phyloP scores from a whole-genome alignment of 2,888 invertebrate genomes.

The Microplitis manilae region DNA sequence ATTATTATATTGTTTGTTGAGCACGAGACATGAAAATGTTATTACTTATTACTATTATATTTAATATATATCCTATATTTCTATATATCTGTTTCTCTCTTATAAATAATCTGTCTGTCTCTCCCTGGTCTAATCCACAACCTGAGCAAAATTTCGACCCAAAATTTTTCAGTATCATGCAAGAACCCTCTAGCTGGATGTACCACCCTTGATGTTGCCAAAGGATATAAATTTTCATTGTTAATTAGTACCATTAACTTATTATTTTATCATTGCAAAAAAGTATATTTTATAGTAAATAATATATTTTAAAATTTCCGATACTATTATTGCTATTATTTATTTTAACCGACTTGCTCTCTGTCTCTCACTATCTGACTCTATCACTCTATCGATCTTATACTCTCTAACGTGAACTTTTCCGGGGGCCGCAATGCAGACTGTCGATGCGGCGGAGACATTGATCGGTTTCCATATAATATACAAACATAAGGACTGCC shows the following conservation, averaged over 20 bases:
- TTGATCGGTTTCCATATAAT: slow-evolving; percentile 47
- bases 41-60: background rate
- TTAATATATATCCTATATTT: slow-evolving; percentile 53
- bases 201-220: slow-evolving; percentile 41
- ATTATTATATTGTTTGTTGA: slow-evolving; percentile 33
- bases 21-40: slow-evolving; percentile 64
- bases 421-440: slow-evolving; percentile 28
- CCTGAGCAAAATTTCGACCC: slow-evolving; percentile 13
- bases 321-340: slow-evolving; percentile 12
- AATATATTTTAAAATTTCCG: slow-evolving; percentile 61
- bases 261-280: background rate
- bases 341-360: slow-evolving; percentile 37
- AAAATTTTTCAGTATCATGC: too few species aligned
- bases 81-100: slow-evolving; percentile 37
- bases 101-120: slow-evolving; percentile 36
- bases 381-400: slow-evolving; percentile 48
- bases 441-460: slow-evolving; percentile 32
- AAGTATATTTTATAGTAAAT: too few species aligned
- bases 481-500: slow-evolving; percentile 58
- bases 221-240: background rate
- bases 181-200: slow-evolving; percentile 22
- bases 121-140: slow-evolving; percentile 24
- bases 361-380: slow-evolving; percentile 44
- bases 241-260: background rate
- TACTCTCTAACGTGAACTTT: slow-evolving; percentile 22